phyloP scores from a whole-genome alignment of 1,140 invertebrate genomes.

The Marisa cornuarietis region DNA sequence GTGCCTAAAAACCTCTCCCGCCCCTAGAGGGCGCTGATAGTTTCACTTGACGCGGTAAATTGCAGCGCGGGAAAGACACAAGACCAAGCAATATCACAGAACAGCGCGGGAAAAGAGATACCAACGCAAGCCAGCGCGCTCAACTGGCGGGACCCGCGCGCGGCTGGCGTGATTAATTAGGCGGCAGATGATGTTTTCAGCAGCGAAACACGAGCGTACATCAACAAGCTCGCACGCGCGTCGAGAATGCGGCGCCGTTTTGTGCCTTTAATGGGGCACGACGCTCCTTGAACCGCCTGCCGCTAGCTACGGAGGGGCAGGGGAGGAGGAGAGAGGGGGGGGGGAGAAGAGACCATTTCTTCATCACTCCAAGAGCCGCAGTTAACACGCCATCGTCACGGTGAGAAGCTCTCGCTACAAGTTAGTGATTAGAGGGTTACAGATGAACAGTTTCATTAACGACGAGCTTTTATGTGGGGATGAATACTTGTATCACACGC shows the following conservation, averaged over 20 bases:
- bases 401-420: no score
- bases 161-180: not conserved
- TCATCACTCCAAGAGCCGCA: no score
- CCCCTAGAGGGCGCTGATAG: not conserved
- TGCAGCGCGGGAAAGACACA: not conserved
- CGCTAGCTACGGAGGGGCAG: no score
- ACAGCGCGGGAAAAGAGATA: not conserved
- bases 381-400: no score
- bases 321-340: not conserved
- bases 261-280: not conserved
- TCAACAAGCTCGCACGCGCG: conserved; percentile 6
- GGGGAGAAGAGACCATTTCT: not conserved
- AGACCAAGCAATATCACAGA: not conserved
- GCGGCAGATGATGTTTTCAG: conserved; percentile 12
- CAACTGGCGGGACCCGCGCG: not conserved
- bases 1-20: not conserved
- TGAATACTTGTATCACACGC: no score
- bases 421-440: no score
- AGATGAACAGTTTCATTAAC: no score
- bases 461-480: no score
- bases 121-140: not conserved
- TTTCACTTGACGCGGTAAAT: conserved; percentile 12
- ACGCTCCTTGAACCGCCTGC: not conserved
- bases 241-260: not conserved
- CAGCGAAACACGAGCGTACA: not conserved